Conservation (phyloP, 92 coral and sea anemone species). For the Galaxea fascicularis region DNA sequence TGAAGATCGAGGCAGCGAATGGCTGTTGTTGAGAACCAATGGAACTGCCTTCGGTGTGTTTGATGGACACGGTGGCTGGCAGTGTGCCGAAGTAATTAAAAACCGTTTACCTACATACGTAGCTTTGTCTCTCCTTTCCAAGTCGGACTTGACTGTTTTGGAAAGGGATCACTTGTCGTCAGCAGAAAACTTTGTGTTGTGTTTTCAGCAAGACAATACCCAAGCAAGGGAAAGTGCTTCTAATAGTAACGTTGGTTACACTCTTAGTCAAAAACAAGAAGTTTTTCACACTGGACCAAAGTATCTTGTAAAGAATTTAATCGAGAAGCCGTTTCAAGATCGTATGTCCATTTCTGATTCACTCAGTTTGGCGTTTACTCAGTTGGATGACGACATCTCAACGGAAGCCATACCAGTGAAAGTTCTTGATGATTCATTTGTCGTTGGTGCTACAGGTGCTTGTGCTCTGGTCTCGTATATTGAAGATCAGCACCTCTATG, state of each 20-base stretch:
- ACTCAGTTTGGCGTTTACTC: slow-evolving; percentile 85
- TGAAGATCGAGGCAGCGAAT: slow-evolving; percentile 92
- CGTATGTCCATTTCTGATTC: slow-evolving; percentile 69
- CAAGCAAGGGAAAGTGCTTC: slow-evolving; percentile 10
- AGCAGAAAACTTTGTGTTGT: slow-evolving; percentile 37
- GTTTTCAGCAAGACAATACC: slow-evolving; percentile 34
- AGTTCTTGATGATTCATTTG: slow-evolving; percentile 88
- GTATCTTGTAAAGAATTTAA: slow-evolving; percentile 76
- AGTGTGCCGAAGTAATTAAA: slow-evolving; percentile 94
- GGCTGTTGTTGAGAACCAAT: slow-evolving; percentile 63
- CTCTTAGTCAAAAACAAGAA: slow-evolving; percentile 85
- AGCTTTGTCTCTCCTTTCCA: slow-evolving; percentile 79
- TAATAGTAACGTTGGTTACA: slow-evolving; percentile 64
- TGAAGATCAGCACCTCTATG: slow-evolving; percentile 77
- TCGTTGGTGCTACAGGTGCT: slow-evolving; percentile 92
- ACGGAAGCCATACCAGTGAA: slow-evolving; percentile 95
- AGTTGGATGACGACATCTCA: slow-evolving; percentile 92
- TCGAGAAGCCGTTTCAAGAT: slow-evolving; percentile 44
- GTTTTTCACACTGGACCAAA: slow-evolving; percentile 92
- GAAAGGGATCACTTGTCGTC: slow-evolving; percentile 56
- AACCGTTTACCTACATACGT: slow-evolving; percentile 88
- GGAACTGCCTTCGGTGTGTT: slow-evolving; percentile 91
- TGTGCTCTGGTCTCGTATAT: slow-evolving; percentile 93
- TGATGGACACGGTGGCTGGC: slow-evolving; percentile 99
- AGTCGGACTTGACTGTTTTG: slow-evolving; percentile 66